Evolutionary conservation across 2,888 invertebrate species (phyloP), one percentile per base, ranked within the genome.

Genomic region (Ariolimax columbianus): DNA sequence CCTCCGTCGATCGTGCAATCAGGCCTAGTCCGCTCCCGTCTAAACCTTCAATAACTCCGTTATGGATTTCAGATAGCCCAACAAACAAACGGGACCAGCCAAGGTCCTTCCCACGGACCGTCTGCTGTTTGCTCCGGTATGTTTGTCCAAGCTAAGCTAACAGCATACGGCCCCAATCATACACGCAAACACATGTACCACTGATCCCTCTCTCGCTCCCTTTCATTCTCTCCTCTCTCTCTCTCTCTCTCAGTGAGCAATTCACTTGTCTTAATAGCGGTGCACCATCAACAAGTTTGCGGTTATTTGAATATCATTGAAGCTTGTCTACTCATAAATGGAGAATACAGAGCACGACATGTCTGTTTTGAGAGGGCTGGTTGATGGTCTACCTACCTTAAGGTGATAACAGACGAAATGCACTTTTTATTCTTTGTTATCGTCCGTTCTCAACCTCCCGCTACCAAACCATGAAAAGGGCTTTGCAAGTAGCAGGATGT

Each of bases 81-180:
- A n/a, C 78, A 78, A 78, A 78, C 78, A 78, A 78, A 40, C 30
- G 51, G n/a, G 40, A 23, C 38, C n/a, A 17, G 11, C 38, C 11
- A 26, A 30, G 78, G 59, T 78, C 78, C 33, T 59, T n/a, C 78
- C 59, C 59, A n/a, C 33, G 63, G 38, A 59, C n/a, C 59, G n/a
- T 63, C 26, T 11, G 59, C 36, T 78, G 78, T 78, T 78, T 78
- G 59, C 63, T n/a, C n/a, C n/a, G n/a, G n/a, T n/a, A n/a, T n/a
- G n/a, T n/a, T n/a, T n/a, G n/a, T n/a, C 33, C 40, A 78, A 38
- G 36, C 38, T 78, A 33, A 63, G 11, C 63, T 38, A 40, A 59
- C 63, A 78, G n/a, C 23, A 19, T 0, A n/a, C 7, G 38, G 59
- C 78, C 11, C 40, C 59, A 38, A 55, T 78, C 78, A 78, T 26